Conservation (phyloP, 2,797 vertebrate genomes). For the Phoxinus dragarum region DNA sequence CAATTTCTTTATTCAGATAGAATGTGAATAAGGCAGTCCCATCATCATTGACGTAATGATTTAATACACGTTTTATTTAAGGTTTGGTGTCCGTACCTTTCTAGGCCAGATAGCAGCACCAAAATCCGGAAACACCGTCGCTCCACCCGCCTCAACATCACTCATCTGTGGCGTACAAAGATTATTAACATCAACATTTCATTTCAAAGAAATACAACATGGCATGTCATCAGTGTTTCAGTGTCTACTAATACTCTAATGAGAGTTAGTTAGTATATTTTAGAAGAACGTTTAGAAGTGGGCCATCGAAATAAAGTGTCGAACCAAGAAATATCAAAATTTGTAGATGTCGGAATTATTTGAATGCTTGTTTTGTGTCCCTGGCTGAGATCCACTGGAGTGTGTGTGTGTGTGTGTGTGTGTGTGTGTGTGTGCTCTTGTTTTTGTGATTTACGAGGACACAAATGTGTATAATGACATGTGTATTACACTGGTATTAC, state of each 20-base stretch:
- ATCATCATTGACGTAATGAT: neutral
- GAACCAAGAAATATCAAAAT: neutral
- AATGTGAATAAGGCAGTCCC: too few species aligned
- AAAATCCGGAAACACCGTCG: conserved; percentile 96
- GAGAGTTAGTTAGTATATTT: too few species aligned
- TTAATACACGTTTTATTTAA: neutral
- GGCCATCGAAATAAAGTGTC: neutral
- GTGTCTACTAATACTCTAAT: too few species aligned
- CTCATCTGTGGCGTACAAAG: conserved; percentile 85
- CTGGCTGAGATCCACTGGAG: neutral
- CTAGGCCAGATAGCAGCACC: conserved; percentile 91
- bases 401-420: neutral
- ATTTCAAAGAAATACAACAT: neutral
- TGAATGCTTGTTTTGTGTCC: neutral
- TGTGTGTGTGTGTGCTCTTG: too few species aligned
- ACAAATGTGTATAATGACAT: too few species aligned
- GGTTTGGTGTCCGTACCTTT: conserved; percentile 80
- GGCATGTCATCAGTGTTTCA: neutral
- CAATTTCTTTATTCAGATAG: too few species aligned
- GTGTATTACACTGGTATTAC: too few species aligned
- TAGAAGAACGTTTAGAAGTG: neutral
- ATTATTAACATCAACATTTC: neutral
- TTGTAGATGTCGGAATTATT: neutral
- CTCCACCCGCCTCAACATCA: conserved; percentile 95
- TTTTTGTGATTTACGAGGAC: too few species aligned